Evolutionary conservation across 1,140 invertebrate species (phyloP).

Genomic region (Notospermus geniculatus): DNA sequence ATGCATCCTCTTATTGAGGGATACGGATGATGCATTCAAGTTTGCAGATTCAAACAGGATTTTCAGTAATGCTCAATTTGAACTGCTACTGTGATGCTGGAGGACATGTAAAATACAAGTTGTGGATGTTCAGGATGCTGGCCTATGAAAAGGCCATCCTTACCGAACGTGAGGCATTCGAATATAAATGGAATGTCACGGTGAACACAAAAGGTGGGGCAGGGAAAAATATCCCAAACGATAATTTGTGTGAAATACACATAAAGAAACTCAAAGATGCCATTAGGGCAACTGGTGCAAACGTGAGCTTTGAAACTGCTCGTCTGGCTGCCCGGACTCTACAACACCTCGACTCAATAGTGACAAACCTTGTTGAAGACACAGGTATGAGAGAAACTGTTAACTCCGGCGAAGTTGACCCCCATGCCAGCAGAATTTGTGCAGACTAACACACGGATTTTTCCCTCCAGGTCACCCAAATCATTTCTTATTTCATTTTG

Average conservation of each 20-base stretch:
- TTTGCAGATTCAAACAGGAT: background rate
- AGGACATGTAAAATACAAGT: constrained; percentile 1
- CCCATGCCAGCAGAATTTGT: background rate
- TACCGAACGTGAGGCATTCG: background rate
- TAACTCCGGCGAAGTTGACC: background rate
- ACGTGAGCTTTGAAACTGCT: background rate
- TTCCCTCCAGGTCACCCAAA: background rate
- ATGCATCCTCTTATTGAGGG: background rate
- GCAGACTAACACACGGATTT: background rate
- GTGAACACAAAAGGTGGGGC: background rate
- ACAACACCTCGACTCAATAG: background rate
- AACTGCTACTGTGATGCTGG: background rate
- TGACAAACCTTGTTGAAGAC: background rate
- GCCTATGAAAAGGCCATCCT: background rate
- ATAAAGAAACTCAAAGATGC: background rate
- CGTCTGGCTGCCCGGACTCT: background rate
- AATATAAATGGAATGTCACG: constrained; percentile 4
- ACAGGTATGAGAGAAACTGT: background rate
- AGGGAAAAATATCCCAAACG: constrained; percentile 1
- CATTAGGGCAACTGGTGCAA: background rate
- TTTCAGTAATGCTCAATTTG: constrained; percentile 1
- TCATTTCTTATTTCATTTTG: background rate
- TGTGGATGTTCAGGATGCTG: background rate
- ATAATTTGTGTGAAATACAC: constrained; percentile 4
- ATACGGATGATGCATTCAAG: background rate